Evolutionary conservation across 1,140 invertebrate species (phyloP).

Genomic region (Charaxes varanes): DNA sequence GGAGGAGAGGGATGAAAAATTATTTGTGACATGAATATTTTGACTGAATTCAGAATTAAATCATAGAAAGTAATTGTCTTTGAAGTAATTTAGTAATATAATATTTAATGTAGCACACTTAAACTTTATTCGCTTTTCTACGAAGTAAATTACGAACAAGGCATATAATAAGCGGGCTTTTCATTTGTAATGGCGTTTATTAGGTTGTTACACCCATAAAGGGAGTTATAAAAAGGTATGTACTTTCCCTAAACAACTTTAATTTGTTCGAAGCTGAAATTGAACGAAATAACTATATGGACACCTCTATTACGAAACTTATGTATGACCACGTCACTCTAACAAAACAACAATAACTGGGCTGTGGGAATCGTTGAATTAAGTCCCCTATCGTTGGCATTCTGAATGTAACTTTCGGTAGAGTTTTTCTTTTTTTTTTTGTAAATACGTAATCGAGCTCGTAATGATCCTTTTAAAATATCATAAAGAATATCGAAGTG

Average conservation of each 20-base stretch:
- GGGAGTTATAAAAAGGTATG: slow-evolving; percentile 23
- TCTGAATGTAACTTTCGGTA: slow-evolving; percentile 34
- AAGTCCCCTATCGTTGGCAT: slow-evolving; percentile 55
- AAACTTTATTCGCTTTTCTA: too few relatives aligned
- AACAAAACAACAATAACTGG: slow-evolving; percentile 52
- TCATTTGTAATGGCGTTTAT: too few relatives aligned
- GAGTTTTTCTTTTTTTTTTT: slow-evolving; percentile 51
- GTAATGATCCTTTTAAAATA: slow-evolving; percentile 65
- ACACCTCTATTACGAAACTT: slow-evolving; percentile 32
- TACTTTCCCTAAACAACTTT: slow-evolving; percentile 34
- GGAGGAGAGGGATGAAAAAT: too few relatives aligned
- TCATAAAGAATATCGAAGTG: slow-evolving; percentile 57
- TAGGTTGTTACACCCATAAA: too few relatives aligned
- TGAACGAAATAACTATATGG: slow-evolving; percentile 32
- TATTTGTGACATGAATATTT: too few relatives aligned
- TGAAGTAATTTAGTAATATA: too few relatives aligned
- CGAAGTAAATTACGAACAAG: too few relatives aligned
- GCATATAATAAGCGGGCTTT: too few relatives aligned
- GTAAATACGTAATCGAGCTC: slow-evolving; percentile 39
- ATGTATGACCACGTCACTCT: slow-evolving; percentile 37
- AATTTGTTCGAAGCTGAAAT: slow-evolving; percentile 31
- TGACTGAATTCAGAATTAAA: too few relatives aligned
- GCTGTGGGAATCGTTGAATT: slow-evolving; percentile 53
- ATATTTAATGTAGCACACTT: too few relatives aligned
- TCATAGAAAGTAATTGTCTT: too few relatives aligned